Base-by-base conservation (phyloP, 2,888 invertebrate genomes). In the Mythimna lalbum region DNA sequence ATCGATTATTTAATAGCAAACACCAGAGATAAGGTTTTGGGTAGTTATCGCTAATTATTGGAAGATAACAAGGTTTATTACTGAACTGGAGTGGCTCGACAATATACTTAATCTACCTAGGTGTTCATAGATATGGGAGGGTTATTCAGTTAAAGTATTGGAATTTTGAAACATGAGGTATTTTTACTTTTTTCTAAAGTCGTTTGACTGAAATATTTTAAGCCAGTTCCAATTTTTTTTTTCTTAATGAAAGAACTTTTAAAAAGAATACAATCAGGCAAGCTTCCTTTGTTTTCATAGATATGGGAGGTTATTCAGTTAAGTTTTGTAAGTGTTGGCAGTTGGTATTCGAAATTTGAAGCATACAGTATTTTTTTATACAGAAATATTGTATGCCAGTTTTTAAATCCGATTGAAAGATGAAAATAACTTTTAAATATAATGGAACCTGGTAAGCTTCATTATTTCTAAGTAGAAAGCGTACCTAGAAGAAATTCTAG, bases 1-100 rank as follows among this genome's bases (percentile, higher is more conserved):
- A 95, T 95, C 93, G 95, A 96, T 95, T 96, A 95, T 95, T 96
- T 93, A 95, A 96, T 94, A 94, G 94, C 94, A 94, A 95, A 95
- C 92, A 95, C 87, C 87, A 88, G 76, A 89, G 95, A 96, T 96
- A 96, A 93, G 90, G 89, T 89, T 93, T 95, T 92, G 90, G 93
- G 92, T 87, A 92, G 92, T 93, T 94, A 95, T 94, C 95, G 91
- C 90, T 96, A 96, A 96, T 96, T 95, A 96, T 94, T 93, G 89
- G 89, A 82, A 92, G 95, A 95, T 95, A 95, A 93, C 93, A 88
- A 81, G 89, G 87, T 92, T 93, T 94, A 93, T 94, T 91, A 93
- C 92, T 87, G 88, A 87, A 84, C 84, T 91, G 86, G 87, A 93
- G 93, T 93, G 91, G 89, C 87, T 90, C 89, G 87, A 92, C 91